Evolutionary conservation across 2,888 invertebrate genomes (phyloP).

Genomic region (Endomychus coccineus): DNA sequence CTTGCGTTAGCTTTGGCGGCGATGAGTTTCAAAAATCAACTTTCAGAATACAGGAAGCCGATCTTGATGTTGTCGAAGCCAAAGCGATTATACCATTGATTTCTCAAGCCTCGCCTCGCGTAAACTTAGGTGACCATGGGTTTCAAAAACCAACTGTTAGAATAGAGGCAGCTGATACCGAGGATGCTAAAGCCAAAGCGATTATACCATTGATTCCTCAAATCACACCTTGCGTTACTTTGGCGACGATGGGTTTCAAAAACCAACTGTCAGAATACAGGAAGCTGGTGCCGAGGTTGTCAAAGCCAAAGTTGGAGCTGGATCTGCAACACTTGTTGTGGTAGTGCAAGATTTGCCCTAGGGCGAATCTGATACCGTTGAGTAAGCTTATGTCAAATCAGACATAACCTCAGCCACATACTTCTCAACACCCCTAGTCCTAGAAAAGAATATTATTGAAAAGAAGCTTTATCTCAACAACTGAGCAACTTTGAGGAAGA

Average conservation of each 20-base stretch:
- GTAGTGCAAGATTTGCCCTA: constrained; percentile 79
- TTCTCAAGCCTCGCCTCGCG: too few species aligned
- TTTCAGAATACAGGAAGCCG: constrained; percentile 90
- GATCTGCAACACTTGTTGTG: constrained; percentile 94
- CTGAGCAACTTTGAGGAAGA: constrained; percentile 15
- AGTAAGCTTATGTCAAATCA: constrained; percentile 85
- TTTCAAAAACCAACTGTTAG: too few species aligned
- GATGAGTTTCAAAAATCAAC: constrained; percentile 76
- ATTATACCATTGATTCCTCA: constrained; percentile 92
- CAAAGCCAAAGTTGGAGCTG: constrained; percentile 94
- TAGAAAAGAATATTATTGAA: background rate
- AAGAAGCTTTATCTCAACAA: background rate
- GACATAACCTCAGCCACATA: constrained; percentile 72
- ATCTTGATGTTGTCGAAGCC: constrained; percentile 87
- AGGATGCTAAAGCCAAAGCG: too few species aligned
- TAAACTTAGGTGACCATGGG: too few species aligned
- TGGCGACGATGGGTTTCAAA: constrained; percentile 66
- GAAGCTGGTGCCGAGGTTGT: constrained; percentile 93
- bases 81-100: too few species aligned
- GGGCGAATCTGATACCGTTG: constrained; percentile 69
- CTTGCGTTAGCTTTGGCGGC: constrained; percentile 55
- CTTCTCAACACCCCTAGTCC: constrained; percentile 77
- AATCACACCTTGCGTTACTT: constrained; percentile 60
- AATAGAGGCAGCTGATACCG: too few species aligned
- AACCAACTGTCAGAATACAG: constrained; percentile 84